Percentiles rank a stretch among this genome's conserved stretches.
These are phyloP conservation scores for Aphis craccivora DNA, from an alignment of 1,140 invertebrate genomes.

Conservation along the genomic window DNA sequence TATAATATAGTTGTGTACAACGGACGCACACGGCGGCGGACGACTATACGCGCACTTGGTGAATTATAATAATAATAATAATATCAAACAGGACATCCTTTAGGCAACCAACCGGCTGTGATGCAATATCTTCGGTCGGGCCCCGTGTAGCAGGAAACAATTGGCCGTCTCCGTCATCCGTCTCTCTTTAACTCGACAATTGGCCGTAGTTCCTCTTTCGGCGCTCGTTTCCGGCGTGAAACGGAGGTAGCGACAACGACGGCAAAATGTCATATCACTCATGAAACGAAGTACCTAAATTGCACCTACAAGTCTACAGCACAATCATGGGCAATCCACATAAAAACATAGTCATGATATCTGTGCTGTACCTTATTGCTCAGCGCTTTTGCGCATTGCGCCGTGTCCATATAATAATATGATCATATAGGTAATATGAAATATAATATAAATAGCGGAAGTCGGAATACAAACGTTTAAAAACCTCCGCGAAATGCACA, in stretches of 20 bases:
- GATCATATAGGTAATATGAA: neutral
- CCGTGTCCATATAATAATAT: neutral
- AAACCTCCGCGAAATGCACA: neutral
- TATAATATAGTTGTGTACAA: neutral
- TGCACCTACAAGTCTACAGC: no score
- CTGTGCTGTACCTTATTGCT: neutral
- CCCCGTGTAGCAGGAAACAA: conserved; percentile 37
- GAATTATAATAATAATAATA: neutral
- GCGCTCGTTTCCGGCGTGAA: neutral
- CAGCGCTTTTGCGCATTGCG: neutral
- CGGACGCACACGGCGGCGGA: neutral
- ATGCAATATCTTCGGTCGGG: conserved; percentile 46
- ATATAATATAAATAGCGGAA: neutral
- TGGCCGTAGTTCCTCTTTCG: conserved; percentile 49
- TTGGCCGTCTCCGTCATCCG: conserved; percentile 36
- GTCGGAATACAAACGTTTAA: neutral
- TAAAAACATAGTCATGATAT: neutral
- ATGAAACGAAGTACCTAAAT: no score
- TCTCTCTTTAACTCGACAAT: conserved; percentile 52
- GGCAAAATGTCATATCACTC: neutral
- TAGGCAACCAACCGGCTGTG: conserved; percentile 47
- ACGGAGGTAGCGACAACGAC: neutral
- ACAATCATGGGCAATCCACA: no score
- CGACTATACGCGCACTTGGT: neutral
- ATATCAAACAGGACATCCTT: conserved; percentile 55